Base-by-base conservation (phyloP, 2,888 invertebrate species). In the Drepana falcataria region DNA sequence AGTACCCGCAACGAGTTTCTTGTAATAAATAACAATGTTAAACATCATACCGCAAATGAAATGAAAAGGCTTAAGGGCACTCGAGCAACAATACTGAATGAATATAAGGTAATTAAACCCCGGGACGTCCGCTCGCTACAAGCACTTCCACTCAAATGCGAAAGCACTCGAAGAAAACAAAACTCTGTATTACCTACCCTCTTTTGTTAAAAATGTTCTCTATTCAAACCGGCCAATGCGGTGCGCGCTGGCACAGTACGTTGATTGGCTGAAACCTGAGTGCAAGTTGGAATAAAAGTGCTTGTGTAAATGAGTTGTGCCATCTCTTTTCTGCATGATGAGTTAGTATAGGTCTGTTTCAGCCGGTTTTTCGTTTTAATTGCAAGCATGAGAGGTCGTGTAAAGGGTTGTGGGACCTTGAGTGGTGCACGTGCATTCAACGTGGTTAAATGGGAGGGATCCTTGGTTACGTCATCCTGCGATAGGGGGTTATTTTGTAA, bases 151-250 rank as follows among this genome's bases (percentile, higher is more conserved):
- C 87, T 88, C 82, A 75, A 88, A 85, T 86, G 77, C 73, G 80
- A 77, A 85, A 85, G 83, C 87, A 88, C 90, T 90, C 80, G 81
- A 87, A 81, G 75, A 81, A 85, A 88, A 90, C 88, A 89, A 89
- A 90, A 89, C 87, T 84, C 83, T 84, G 84, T 83, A 87, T 87
- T 89, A 88, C 85, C 89, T 87, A 88, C 90, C 90, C 89, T 85
- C 82, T 83, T 86, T 89, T 88, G 85, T 87, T 87, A 83, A 85
- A 80, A 85, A 85, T 82, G 79, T 77, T 87, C 84, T 85, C 86
- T 84, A 85, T 90, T 87, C 87, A 87, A 87, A 86, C 78, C 80
- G 87, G 86, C 90, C 90, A 89, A 90, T 91, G 89, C 79, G 83
- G 79, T 81, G 83, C 87, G 79, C 79, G 84, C 75, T 79, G 77